Evolutionary conservation across 2,888 invertebrate species (phyloP), one percentile per base, ranked within the genome.

Genomic region (Tetramorium bicarinatum): DNA sequence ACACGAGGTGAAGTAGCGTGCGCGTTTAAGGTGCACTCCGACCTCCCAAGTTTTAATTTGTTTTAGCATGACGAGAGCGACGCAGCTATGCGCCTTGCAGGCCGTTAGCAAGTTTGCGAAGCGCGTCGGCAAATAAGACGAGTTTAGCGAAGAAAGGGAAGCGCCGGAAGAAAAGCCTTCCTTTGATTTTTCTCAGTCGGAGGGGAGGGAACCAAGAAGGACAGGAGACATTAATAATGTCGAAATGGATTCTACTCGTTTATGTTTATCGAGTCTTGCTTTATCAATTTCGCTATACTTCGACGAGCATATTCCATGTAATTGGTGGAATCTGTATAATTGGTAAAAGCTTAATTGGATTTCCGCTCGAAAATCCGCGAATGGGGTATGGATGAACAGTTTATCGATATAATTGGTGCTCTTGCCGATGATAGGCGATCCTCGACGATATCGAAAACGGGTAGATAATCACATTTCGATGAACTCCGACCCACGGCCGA

Each of bases 11-110:
- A 84, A 87, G 15, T 41, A n/a, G 41, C 38, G 25, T 21, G 74
- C 49, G 81, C 82, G 34, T 79, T 83, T 69, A 69, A 82, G 82
- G 82, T 44, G 69, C 41, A 61, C 69, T 83, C 38, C 38, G 69
- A 29, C 61, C 29, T 52, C 47, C 41, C 34, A 82, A 76, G 49
- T 83, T 83, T 83, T 83, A 83, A 83, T 83, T 79, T 69, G 54
- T 76, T 83, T 77, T 77, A 67, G 21, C 69, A 41, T 47, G 79
- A 56, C 69, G 54, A 67, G 54, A 69, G 44, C 38, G 44, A 13
- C 66, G 34, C 7, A 71, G 79, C 52, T 47, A 59, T 41, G 44
- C 44, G 52, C 54, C 54, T 54, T 29, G 77, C 44, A 34, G 25
- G 49, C 49, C 41, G 77, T 67, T 67, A 67, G 67, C 67, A 29